Conservation (phyloP, 2,797 vertebrate genomes). For the Muraenolepis orangiensis region DNA sequence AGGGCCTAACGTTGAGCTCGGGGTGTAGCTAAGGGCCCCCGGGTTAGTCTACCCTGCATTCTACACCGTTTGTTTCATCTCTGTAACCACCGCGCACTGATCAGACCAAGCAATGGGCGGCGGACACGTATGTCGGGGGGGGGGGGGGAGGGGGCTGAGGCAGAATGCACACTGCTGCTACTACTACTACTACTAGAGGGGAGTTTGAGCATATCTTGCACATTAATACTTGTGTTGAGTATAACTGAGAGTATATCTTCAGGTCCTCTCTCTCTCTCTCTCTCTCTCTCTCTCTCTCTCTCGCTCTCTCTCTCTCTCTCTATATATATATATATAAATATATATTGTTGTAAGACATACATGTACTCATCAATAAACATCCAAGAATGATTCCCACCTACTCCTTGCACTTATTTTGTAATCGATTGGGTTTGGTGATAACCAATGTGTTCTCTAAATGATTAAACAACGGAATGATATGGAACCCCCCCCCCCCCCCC, state of each 20-base stretch:
- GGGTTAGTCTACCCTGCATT: neutral
- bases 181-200: too few relatives aligned
- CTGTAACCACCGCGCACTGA: neutral
- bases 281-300: too few relatives aligned
- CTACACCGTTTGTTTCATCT: neutral
- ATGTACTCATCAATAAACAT: slow-evolving; percentile 64
- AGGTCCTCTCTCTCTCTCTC: slow-evolving; percentile 10
- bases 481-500: too few relatives aligned
- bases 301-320: too few relatives aligned
- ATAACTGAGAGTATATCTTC: slow-evolving; percentile 45
- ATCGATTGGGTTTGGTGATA: slow-evolving; percentile 64
- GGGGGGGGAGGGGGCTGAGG: too few relatives aligned
- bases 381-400: slow-evolving; percentile 54
- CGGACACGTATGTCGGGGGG: neutral
- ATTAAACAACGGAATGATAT: slow-evolving; percentile 75
- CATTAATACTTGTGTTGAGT: slow-evolving; percentile 36
- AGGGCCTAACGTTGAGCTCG: slow-evolving; percentile 19
- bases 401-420: slow-evolving; percentile 71
- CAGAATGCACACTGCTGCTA: neutral
- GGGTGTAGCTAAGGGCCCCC: slow-evolving; percentile 18
- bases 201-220: slow-evolving; percentile 48
- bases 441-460: slow-evolving; percentile 61
- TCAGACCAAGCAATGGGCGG: neutral
- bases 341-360: slow-evolving; percentile 47
- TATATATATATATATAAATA: neutral